These are phyloP conservation scores for Calyptommatus sinebrachiatus DNA, from an alignment of 2,113 vertebrate genomes.

Conservation along the genomic window DNA sequence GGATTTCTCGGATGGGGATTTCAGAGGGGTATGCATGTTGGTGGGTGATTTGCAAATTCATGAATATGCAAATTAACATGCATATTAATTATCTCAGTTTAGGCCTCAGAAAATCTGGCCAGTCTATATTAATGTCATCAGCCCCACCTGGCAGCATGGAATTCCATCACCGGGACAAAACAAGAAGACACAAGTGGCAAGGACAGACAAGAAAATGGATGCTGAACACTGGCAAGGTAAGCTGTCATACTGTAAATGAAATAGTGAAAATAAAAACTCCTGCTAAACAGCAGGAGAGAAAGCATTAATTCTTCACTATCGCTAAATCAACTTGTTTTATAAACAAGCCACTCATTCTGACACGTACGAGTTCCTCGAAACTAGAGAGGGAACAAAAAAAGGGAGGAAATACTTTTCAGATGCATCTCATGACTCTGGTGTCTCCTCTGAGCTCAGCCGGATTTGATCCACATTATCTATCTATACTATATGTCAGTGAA, in stretches of 20 bases:
- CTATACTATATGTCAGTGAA: no score
- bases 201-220: not conserved
- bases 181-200: not conserved
- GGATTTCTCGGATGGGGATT: no score
- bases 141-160: not conserved
- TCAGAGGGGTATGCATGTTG: no score
- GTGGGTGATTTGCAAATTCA: no score
- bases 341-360: not conserved
- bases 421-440: not conserved
- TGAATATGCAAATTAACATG: no score
- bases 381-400: not conserved
- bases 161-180: not conserved
- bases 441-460: not conserved
- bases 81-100: no score
- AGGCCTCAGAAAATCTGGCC: no score
- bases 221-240: no score
- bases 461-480: no score
- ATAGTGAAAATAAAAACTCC: not conserved
- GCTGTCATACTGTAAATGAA: not conserved
- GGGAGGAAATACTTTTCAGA: not conserved
- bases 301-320: not conserved
- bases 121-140: no score
- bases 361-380: not conserved
- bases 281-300: fast-evolving
- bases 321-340: not conserved